Base-by-base conservation (phyloP, 1,140 invertebrate species). In the Trichonephila inaurata region DNA sequence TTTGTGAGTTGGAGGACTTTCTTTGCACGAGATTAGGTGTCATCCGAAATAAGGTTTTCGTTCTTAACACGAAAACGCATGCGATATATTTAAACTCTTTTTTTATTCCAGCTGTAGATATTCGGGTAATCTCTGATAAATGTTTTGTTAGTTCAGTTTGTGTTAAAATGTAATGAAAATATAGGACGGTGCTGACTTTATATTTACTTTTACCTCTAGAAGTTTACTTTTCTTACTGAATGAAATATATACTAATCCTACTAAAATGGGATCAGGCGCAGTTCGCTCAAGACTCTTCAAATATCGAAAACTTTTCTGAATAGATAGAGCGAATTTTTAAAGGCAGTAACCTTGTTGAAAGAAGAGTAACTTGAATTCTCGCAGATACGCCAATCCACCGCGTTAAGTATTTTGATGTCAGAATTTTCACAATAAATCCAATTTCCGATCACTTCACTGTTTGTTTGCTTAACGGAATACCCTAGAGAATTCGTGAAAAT, bases 51-150 rank as follows among this genome's bases (percentile, higher is more conserved):
- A 2, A 16, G 18, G 28, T 88, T 88, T 33, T 18, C 18, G 28
- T 16, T 18, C 64, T 64, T 64, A 28, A n/a, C 33, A 44, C 40
- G 82, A 51, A 58, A 66, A 44, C 44, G 24, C 61, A 33, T 66
- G 33, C n/a, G 24, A 1, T 3, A 44, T 51, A 40, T 40, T 62
- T 88, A 33, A 24, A 40, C 58, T 40, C 61, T 40, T 88, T 33
- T 28, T 44, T 21, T 16, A 58, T 33, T 44, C 8, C 51, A 64
- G 28, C 14, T 40, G 86, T 88, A 88, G 33, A 64, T 64, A 64
- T 88, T 88, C 66, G 24, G 24, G 62, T 40, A 88, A 88, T 58
- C 86, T 88, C 61, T 40, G 19, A 88, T 88, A 88, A 64, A 66
- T 88, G 61, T 88, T 66, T 21, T 28, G 3, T n/a, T 12, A 87